Evolutionary conservation across 2,888 invertebrate species (phyloP), one percentile per base, ranked within the genome.

Genomic region (Sicus ferrugineus): DNA sequence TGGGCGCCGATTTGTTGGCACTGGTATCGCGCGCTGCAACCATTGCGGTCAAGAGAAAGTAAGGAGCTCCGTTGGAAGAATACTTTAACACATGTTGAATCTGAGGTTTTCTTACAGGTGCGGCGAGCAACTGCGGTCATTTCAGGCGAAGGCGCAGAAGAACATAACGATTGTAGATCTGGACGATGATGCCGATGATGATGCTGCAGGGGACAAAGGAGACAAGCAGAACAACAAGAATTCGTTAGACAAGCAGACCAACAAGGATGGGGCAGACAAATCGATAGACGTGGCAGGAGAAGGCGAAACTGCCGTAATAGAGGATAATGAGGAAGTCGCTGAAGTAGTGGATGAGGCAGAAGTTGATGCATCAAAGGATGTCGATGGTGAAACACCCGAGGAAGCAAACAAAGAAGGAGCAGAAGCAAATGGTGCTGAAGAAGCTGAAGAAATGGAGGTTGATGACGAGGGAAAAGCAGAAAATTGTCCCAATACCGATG

Each of bases 1-100:
- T 98, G 42, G 98, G 97, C 16, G 97, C 96, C 4, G 97, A 99
- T 88, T 87, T 99, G 75, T 89, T 92, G 83, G 92, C 95, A 0
- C 87, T 98, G 67, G 90, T 93, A 0, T 89, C 94, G 73, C 95
- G 96, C 85, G 95, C 98, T 2, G 94, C 95, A 11, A 92, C 95
- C 82, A 90, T 90, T 75, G 96, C 97, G 56, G 92, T 96, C 0
- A 93, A 94, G 79, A 88, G 92, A 5, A 77, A 79, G 79, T 80
- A 71, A 70, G 77, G 71, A 50, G 7, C 9, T 87, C 86, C 31
- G 50, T 26, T 38, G 11, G 28, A 21, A 21, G 48, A 11, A 56
- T 38, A 52, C 14, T 52, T 14, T 65, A 26, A n/a, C 23, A 19
- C 31, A 56, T 14, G 11, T 46, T 31, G 7, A 34, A 9, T 19